phyloP scores from a whole-genome alignment of 2,888 invertebrate species.

The Rhabditoides inermis region DNA sequence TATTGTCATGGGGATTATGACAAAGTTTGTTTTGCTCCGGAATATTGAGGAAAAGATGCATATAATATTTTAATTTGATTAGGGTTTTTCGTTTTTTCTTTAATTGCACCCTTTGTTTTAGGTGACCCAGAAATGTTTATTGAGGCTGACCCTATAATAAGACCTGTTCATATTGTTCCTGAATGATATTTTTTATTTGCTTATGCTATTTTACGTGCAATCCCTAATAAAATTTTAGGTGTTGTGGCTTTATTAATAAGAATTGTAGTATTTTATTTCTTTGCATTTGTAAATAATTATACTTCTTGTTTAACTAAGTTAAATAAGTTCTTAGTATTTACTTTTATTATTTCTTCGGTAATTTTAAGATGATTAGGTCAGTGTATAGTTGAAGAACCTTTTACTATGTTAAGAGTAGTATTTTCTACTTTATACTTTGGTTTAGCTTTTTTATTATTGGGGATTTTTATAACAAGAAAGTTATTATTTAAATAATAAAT shows the following conservation, averaged over 20 bases:
- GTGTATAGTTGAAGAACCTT: slow-evolving; percentile 29
- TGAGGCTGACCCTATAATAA: slow-evolving; percentile 65
- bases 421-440: slow-evolving; percentile 37
- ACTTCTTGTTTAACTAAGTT: slow-evolving; percentile 26
- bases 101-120: slow-evolving; percentile 59
- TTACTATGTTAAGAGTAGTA: slow-evolving; percentile 26
- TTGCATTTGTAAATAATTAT: slow-evolving; percentile 38
- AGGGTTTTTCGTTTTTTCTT: slow-evolving; percentile 58
- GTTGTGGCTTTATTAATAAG: slow-evolving; percentile 61
- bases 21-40: slow-evolving; percentile 39
- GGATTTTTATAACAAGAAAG: slow-evolving; percentile 21
- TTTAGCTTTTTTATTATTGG: slow-evolving; percentile 23
- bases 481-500: slow-evolving; percentile 26
- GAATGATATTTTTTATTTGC: slow-evolving; percentile 79
- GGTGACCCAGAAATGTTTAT: slow-evolving; percentile 68
- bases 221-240: slow-evolving; percentile 72
- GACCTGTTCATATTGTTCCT: slow-evolving; percentile 71
- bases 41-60: slow-evolving; percentile 38
- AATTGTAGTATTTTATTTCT: slow-evolving; percentile 34
- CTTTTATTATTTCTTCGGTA: slow-evolving; percentile 27
- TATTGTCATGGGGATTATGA: slow-evolving; percentile 42
- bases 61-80: slow-evolving; percentile 58
- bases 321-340: slow-evolving; percentile 29
- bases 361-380: slow-evolving; percentile 34
- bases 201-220: slow-evolving; percentile 71